These are phyloP conservation scores for Xyrichtys novacula DNA, from an alignment of 2,797 vertebrate species.

Conservation along the genomic window DNA sequence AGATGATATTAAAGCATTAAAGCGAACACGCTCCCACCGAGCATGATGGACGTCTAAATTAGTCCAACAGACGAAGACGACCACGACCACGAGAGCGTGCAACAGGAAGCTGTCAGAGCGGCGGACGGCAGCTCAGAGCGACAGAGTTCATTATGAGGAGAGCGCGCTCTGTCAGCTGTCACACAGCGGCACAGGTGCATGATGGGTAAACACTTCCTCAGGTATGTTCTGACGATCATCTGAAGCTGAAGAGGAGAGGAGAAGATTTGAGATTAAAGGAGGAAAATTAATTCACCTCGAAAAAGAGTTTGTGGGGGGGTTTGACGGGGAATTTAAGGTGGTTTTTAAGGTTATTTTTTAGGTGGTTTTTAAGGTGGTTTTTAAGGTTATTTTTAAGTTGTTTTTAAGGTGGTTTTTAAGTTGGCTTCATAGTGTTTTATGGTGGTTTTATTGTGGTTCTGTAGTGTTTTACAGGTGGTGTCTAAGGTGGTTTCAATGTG, in stretches of 20 bases:
- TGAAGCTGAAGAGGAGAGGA: background rate
- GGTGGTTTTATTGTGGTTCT: no score
- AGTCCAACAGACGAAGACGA: conserved; percentile 61
- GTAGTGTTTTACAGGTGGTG: no score
- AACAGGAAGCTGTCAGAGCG: conserved; percentile 53
- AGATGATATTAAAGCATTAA: conserved; percentile 78
- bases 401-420: no score
- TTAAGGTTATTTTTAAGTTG: no score
- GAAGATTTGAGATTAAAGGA: no score
- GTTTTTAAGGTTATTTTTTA: no score
- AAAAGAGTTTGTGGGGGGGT: no score
- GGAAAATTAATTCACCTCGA: no score
- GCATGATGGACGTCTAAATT: conserved; percentile 80
- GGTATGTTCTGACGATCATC: background rate
- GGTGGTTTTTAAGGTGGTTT: no score
- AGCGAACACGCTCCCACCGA: conserved; percentile 65
- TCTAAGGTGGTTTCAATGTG: no score
- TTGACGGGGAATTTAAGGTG: no score
- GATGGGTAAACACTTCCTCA: conserved; percentile 20
- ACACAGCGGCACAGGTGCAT: conserved; percentile 7
- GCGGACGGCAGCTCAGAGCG: conserved; percentile 7
- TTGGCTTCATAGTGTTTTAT: no score
- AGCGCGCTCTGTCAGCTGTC: conserved; percentile 12
- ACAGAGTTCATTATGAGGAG: conserved; percentile 25
- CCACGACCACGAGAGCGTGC: conserved; percentile 24